Evolutionary conservation across 2,113 vertebrate genomes (phyloP).

Genomic region (Rhinopomastus cyanomelas): DNA sequence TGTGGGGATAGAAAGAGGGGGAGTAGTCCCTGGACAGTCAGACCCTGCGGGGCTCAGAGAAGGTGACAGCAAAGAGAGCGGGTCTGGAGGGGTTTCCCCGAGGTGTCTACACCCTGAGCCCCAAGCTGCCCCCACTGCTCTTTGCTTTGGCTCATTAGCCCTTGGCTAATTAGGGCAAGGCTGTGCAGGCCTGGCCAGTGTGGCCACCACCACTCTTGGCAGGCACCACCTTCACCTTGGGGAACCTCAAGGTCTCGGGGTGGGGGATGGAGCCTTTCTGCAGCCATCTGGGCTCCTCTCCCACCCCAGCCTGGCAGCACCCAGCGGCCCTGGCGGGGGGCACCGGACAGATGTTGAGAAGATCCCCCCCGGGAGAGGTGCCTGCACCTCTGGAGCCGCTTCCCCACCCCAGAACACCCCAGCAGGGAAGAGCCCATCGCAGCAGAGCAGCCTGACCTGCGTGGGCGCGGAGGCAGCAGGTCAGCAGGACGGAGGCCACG

Average conservation of each 20-base stretch:
- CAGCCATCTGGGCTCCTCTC: background rate
- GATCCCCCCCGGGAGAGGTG: background rate
- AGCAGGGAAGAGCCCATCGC: no score
- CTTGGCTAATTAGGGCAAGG: no score
- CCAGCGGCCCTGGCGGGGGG: background rate
- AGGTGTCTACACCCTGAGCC: no score
- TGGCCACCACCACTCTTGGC: background rate
- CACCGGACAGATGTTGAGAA: background rate
- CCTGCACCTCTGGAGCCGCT: background rate
- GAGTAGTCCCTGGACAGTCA: no score
- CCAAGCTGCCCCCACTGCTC: no score
- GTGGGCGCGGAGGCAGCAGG: constrained; percentile 57
- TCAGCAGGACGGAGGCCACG: constrained; percentile 51
- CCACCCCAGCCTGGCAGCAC: background rate
- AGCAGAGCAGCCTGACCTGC: constrained; percentile 56
- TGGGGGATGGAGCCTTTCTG: background rate
- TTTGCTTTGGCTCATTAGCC: no score
- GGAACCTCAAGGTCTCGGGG: background rate
- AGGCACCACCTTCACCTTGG: background rate
- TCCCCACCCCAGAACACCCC: background rate
- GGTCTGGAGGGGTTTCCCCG: no score
- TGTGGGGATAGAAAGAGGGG: no score
- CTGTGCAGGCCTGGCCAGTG: no score
- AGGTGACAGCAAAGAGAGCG: no score
- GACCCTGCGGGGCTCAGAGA: no score